phyloP scores from a whole-genome alignment of 30 jellyfish, hydroid and myxozoan genomes.

The Aurelia coerulea region DNA sequence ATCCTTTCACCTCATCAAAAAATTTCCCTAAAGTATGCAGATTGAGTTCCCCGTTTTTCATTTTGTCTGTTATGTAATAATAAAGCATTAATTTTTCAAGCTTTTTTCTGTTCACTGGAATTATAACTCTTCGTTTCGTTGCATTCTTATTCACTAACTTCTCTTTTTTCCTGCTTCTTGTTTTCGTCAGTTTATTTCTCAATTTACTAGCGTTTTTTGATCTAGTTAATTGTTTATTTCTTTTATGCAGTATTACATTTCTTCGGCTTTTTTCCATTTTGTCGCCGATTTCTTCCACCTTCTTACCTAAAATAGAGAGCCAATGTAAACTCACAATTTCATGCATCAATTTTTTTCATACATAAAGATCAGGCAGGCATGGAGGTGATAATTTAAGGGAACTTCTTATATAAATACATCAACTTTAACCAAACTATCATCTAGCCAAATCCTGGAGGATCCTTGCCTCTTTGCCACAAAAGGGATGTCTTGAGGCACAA shows the following conservation, averaged over 20 bases:
- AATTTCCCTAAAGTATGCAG: constrained; percentile 48
- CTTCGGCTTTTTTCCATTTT: constrained; percentile 52
- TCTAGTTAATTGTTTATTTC: neutral
- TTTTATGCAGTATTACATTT: constrained; percentile 13
- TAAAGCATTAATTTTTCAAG: constrained; percentile 72
- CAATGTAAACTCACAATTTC: too few species aligned
- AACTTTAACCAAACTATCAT: too few species aligned
- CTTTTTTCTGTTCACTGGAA: constrained; percentile 72
- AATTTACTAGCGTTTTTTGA: neutral
- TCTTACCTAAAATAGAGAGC: constrained; percentile 29
- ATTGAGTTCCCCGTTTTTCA: constrained; percentile 59
- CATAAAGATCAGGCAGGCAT: too few species aligned
- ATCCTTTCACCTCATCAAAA: constrained; percentile 33
- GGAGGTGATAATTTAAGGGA: too few species aligned
- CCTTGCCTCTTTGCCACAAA: too few species aligned
- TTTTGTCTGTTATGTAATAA: constrained; percentile 65
- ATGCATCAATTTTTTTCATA: too few species aligned
- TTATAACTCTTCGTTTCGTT: constrained; percentile 67
- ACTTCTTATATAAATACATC: too few species aligned
- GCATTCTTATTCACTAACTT: constrained; percentile 47
- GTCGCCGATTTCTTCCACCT: constrained; percentile 73
- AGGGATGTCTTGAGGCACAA: too few species aligned
- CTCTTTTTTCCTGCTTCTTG: neutral
- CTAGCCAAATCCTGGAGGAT: too few species aligned
- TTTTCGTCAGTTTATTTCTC: neutral